phyloP scores from a whole-genome alignment of 2,113 vertebrate species.

The Zosterops borbonicus region DNA sequence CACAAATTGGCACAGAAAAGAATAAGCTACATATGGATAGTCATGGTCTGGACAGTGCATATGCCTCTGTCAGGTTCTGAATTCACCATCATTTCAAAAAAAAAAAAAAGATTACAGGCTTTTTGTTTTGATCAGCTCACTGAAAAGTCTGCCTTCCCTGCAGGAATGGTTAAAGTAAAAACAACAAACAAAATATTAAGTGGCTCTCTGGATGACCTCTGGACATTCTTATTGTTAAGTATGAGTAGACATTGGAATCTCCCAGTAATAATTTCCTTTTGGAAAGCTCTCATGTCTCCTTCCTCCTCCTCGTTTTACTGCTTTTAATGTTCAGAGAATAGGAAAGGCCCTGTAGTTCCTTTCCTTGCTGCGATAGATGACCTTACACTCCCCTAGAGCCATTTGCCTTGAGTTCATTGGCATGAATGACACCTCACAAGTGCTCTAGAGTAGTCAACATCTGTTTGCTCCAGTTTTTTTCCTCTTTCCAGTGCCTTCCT shows the following conservation, averaged over 20 bases:
- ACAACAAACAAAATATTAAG: constrained; percentile 5
- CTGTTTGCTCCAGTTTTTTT: neutral
- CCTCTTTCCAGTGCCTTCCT: neutral
- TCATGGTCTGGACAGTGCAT: rapidly evolving
- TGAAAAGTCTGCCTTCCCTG: neutral
- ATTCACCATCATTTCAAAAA: neutral
- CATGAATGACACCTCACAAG: neutral
- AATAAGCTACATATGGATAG: neutral
- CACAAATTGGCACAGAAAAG: neutral
- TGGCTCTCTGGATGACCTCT: constrained; percentile 42
- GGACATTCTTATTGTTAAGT: constrained; percentile 25
- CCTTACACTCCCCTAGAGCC: neutral
- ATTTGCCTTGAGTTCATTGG: neutral
- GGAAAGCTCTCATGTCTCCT: neutral
- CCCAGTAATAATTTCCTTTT: constrained; percentile 31
- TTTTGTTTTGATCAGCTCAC: neutral
- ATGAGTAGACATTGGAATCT: neutral
- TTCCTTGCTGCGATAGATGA: neutral
- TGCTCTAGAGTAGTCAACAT: neutral
- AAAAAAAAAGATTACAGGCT: neutral
- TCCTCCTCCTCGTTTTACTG: constrained; percentile 1
- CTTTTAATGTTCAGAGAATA: neutral
- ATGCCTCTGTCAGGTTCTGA: neutral
- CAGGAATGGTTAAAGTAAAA: constrained; percentile 11
- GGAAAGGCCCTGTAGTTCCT: neutral